Evolutionary conservation across 2,797 vertebrate genomes (phyloP).

Genomic region (Hyperoplus immaculatus): DNA sequence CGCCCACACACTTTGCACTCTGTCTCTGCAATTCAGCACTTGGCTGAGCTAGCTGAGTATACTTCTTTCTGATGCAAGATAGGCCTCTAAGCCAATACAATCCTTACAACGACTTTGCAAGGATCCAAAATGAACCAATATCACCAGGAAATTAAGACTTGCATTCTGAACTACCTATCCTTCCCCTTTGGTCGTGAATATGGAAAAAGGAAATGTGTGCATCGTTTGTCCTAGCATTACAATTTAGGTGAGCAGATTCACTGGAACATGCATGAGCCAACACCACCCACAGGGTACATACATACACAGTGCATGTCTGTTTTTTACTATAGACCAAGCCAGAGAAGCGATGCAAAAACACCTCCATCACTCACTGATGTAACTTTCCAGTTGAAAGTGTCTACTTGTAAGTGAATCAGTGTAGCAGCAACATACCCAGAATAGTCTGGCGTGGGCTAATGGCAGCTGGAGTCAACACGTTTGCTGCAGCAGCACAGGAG

Average conservation of each 20-base stretch:
- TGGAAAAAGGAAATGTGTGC: background rate
- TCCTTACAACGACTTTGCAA: slow-evolving; percentile 27
- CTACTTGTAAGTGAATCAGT: slow-evolving; percentile 79
- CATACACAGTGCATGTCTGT: background rate
- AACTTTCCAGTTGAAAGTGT: slow-evolving; percentile 72
- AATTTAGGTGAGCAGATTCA: slow-evolving; percentile 18
- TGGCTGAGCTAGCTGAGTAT: slow-evolving; percentile 52
- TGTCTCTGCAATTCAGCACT: slow-evolving; percentile 74
- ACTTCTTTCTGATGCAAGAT: slow-evolving; percentile 64
- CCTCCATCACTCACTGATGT: slow-evolving; percentile 67
- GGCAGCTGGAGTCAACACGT: slow-evolving; percentile 72
- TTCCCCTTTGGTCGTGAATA: background rate
- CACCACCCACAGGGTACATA: background rate
- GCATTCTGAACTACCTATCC: background rate
- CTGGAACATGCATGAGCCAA: slow-evolving; percentile 10
- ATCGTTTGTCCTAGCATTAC: background rate
- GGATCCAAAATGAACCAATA: slow-evolving; percentile 33
- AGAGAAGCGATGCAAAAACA: slow-evolving; percentile 58
- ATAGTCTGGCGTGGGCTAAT: slow-evolving; percentile 80
- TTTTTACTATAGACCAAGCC: slow-evolving; percentile 42
- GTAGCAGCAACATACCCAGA: slow-evolving; percentile 72
- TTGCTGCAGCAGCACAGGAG: slow-evolving; percentile 67
- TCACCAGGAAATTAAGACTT: slow-evolving; percentile 35
- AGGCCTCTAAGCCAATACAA: slow-evolving; percentile 52
- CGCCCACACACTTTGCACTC: slow-evolving; percentile 75